Base-by-base conservation (phyloP, 2,888 invertebrate genomes). In the Blastobasis lacticolella region DNA sequence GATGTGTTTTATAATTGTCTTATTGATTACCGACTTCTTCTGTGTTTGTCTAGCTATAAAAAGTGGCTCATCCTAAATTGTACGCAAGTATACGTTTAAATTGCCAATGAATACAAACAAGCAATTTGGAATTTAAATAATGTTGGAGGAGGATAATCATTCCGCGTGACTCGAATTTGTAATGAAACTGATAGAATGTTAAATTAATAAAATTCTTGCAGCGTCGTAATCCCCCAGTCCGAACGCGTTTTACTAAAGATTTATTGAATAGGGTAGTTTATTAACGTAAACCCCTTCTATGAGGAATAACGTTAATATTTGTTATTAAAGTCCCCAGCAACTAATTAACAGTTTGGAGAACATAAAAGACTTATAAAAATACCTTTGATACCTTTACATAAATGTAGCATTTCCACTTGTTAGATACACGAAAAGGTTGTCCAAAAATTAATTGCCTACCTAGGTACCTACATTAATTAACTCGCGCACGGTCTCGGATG, bases 161-260 rank as follows among this genome's bases (percentile, higher is more conserved):
- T 46, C 40, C 50, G 50, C 56, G 57, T 51, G 57, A 43, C 47
- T 36, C 40, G 58, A 61, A 63, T 63, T 54, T 53, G 3, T 46
- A 62, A 56, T 56, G 10, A 43, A 46, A 49, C 46, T 44, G 23
- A 37, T 48, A 41, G 57, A 57, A 57, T 58, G 47, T 55, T 41
- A 54, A 60, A 56, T 58, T 54, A 50, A 57, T 60, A 57, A 54
- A 58, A 66, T 63, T 62, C 59, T 46, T 43, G 0, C 42, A 45
- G 43, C 53, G 54, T 52, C 41, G 38, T 49, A 38, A 38, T 46
- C 40, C 38, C n/a, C 37, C 46, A 46, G 37, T 38, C 38, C 23
- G 23, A 23, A 3, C 23, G 23, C 23, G 23, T 23, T 23, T 23
- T 23, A 23, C 23, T 23, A 23, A 23, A 23, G 23, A 23, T 23